Base-by-base conservation (phyloP, 2,888 invertebrate species). In the Timema podura region DNA sequence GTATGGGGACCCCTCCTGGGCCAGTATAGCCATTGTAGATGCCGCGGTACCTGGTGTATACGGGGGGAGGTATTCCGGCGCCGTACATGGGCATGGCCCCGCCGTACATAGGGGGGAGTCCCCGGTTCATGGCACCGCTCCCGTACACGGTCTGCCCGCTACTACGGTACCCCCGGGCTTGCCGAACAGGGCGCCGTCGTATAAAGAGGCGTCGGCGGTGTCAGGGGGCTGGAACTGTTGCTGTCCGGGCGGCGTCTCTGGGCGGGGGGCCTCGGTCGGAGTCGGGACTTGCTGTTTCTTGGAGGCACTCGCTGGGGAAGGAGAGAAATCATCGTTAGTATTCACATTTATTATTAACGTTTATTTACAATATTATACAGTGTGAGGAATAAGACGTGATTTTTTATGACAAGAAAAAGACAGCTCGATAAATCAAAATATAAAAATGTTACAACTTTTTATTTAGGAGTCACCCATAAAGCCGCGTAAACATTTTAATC, bases 21-120 rank as follows among this genome's bases (percentile, higher is more conserved):
- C 47, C 61, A 16, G 30, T 66, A 65, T 70, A 70, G 49, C 47
- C 65, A 8, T n/a, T 46, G 61, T 61, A 61, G 44, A 61, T 30
- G 44, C 30, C 45, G 30, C 61, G 30, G 44, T 61, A 45, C 8
- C 57, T 8, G 8, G 57, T 15, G 9, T 15, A 30, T 13, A 11
- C 44, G 6, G 68, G 47, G 15, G 68, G 16, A 11, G 68, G 47
- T 44, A 48, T 30, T 30, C 30, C 30, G 30, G 30, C 30, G 46
- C 61, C 66, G 5, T 67, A 64, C 66, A 70, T 68, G 3, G 70
- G 72, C 15, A 72, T 44, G 6, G 64, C 67, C 6, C 72, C 70
- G 30, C 66, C 67, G 45, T 68, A 68, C 61, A 66, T 68, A 15
- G 65, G 70, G 9, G 72, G 70, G 11, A 70, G 65, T 1, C 70